These are phyloP conservation scores for Sebastes matsubarae DNA, from an alignment of 2,797 vertebrate genomes.

Conservation along the genomic window DNA sequence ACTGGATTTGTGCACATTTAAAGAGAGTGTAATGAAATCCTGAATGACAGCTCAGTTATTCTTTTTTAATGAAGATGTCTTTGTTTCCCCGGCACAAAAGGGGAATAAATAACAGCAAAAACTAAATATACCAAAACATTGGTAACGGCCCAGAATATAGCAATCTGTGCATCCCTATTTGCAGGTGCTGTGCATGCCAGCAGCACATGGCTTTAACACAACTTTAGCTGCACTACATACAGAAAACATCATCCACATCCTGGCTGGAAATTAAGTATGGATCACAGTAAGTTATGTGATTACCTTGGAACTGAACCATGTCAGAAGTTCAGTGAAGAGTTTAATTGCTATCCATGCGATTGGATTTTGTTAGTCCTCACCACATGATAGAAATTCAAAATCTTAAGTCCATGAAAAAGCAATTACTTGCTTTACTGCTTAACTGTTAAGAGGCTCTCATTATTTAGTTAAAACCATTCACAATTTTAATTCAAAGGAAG, in stretches of 20 bases:
- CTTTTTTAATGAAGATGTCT: too few species aligned
- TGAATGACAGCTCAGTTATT: too few species aligned
- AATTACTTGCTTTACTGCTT: constrained; percentile 82
- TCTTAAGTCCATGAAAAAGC: constrained; percentile 80
- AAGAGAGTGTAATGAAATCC: too few species aligned
- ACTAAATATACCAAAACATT: too few species aligned
- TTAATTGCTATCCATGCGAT: constrained; percentile 78
- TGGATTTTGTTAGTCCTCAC: constrained; percentile 72
- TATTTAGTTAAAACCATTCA: constrained; percentile 73
- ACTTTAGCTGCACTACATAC: constrained; percentile 24
- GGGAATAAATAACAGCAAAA: too few species aligned
- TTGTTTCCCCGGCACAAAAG: too few species aligned
- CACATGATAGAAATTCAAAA: constrained; percentile 78
- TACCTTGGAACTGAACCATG: constrained; percentile 72
- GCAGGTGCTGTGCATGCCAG: constrained; percentile 10
- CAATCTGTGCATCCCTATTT: background rate
- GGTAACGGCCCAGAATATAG: too few species aligned
- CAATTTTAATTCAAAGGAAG: constrained; percentile 58
- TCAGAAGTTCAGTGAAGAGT: constrained; percentile 78
- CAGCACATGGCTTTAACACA: constrained; percentile 23
- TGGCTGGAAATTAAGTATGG: constrained; percentile 64
- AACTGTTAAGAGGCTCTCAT: constrained; percentile 76
- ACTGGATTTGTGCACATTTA: too few species aligned
- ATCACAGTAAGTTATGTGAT: constrained; percentile 70
- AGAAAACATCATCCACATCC: constrained; percentile 47